Base-by-base conservation (phyloP, 2,113 vertebrate genomes). In the Blennius ocellaris region DNA sequence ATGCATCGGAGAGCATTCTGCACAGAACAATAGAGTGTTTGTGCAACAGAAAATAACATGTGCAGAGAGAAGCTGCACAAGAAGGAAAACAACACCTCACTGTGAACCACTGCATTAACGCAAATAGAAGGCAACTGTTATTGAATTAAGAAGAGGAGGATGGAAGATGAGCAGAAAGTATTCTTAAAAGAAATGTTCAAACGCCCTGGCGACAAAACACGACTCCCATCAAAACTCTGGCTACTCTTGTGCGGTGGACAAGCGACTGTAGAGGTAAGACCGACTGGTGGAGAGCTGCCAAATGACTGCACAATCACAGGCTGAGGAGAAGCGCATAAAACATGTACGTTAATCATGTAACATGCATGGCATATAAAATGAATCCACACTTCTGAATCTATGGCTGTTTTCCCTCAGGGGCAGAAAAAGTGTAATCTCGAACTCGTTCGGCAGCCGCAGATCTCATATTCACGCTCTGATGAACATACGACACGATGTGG, bases 271-370 rank as follows among this genome's bases (percentile, higher is more conserved):
- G 83, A 68, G 67, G 64, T 58, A 50, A 75, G 65, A 47, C 39
- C 43, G 81, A 73, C 12, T 15, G 7, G 43, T 69, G 56, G 64
- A 68, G 52, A 90, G 90, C 87, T 90, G 90, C 88, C 90, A 77
- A 74, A 77, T 51, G 68, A 89, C 65, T 44, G 76, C 65, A 81
- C 82, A 87, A 87, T 89, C 69, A 69, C 55, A 76, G 36, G 76
- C 78, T 71, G 69, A 69, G 70, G 45, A 17, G 62, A 76, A 69
- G 71, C 12, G 17, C 64, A 50, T 57, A 59, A 69, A 78, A 64
- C 14, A 66, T 4, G 41, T 15, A 59, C 16, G 30, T 52, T 65
- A 50, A 70, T 78, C 56, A 65, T 47, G 67, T 72, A 50, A 53
- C 66, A 78, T 63, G 78, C 50, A 56, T 15, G 55, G 7, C 47